Evolutionary conservation across 1,140 invertebrate genomes (phyloP), one percentile per base, ranked within the genome.

Genomic region (Caenorhabditis brenneri): DNA sequence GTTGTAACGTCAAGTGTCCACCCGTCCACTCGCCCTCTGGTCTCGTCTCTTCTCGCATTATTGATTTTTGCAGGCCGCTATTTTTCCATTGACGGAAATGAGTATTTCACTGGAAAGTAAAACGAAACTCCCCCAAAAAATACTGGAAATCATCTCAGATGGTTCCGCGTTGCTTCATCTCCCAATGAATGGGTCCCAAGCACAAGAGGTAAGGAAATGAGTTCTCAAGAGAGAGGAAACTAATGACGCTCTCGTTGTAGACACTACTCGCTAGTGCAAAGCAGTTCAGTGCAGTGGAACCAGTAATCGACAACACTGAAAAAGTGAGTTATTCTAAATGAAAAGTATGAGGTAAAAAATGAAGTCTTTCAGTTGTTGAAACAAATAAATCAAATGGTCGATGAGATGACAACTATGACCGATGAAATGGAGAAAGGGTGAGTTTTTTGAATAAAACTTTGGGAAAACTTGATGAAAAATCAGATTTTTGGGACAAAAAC

Each of bases 31-130:
- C 53, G 22, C 12, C 24, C 65, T 46, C 12, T n/a, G n/a, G n/a
- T n/a, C 33, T 15, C 36, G n/a, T 36, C n/a, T 29, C 33, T 33
- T 36, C 31, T 0, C 58, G 5, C 33, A 65, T 36, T 74, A 74
- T 74, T n/a, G 65, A 74, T 74, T 42, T 24, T 42, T 24, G n/a
- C n/a, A 33, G n/a, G 29, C 36, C 36, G 10, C 9, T 27, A n/a
- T 19, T 9, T 24, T 12, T 29, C 27, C 53, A 27, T 12, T 36
- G n/a, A 4, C n/a, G 46, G 46, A 65, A 27, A 74, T 74, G 65
- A 74, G 36, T n/a, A 74, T 74, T 42, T 74, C 65, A 1, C 65
- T 74, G 19, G 65, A 74, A 46, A 74, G 65, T 15, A 74, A 74
- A 24, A 74, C 65, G 0, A 74, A 74, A 74, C 24, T 74, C 19